Conservation (phyloP, 1,140 invertebrate genomes). For the Heliconius hermathena region DNA sequence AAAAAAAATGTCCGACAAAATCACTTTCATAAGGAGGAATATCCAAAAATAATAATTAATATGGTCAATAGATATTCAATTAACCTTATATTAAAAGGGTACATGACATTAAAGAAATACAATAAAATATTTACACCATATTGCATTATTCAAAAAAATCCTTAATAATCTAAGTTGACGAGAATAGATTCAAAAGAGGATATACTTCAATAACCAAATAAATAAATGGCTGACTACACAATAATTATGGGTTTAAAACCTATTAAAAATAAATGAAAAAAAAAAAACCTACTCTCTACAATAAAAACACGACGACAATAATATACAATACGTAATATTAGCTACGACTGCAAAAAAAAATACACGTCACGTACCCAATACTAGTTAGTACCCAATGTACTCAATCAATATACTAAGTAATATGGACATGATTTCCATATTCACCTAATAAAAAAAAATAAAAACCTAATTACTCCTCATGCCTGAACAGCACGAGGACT, state of each 20-base stretch:
- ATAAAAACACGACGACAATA: too few relatives aligned
- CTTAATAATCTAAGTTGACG: background rate
- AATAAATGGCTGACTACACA: background rate
- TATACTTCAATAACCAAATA: background rate
- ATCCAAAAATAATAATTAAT: background rate
- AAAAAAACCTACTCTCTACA: too few relatives aligned
- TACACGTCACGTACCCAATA: background rate
- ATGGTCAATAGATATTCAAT: background rate
- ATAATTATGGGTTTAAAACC: too few relatives aligned
- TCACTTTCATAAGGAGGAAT: background rate
- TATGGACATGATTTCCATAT: background rate
- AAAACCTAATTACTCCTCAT: slow-evolving; percentile 47
- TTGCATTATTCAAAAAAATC: background rate
- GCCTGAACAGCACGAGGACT: slow-evolving; percentile 66
- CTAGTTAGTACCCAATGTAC: too few relatives aligned
- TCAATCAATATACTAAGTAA: background rate
- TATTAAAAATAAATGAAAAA: too few relatives aligned
- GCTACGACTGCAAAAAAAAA: too few relatives aligned
- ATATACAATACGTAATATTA: background rate
- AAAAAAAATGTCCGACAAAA: background rate
- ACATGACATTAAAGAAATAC: background rate
- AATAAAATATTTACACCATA: background rate
- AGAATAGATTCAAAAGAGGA: background rate
- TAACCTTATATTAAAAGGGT: background rate
- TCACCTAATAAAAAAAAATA: background rate